Base-by-base conservation (phyloP, 2,113 vertebrate genomes). In the Sminthopsis crassicaudata region DNA sequence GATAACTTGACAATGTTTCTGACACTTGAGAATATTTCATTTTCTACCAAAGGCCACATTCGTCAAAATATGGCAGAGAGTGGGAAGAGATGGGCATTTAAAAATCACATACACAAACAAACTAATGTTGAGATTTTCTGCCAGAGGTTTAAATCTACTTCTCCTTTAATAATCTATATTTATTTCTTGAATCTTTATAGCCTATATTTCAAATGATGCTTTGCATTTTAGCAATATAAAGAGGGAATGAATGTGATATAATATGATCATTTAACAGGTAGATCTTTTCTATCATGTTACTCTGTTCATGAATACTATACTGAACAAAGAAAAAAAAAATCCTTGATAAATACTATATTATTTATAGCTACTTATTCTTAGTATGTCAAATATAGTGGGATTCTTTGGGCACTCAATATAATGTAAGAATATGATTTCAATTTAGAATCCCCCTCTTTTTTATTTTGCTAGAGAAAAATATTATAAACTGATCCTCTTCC, bases 21-120 rank as follows among this genome's bases (percentile, higher is more conserved):
- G 51, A 94, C 95, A 52, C 30, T 91, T 91, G 24, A 95, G 50
- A 94, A 76, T 53, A 0, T 92, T 96, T 95, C 1, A 94, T 90
- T 94, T 11, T n/a, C 67, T 88, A 89, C 6, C 48, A 57, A 24
- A 95, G 46, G 84, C 57, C 89, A 91, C 16, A 93, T 2, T 11
- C 93, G 76, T 90, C 30, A 94, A 94, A 92, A 51, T 84, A 76
- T 48, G 89, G 89, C 89, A 90, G 89, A 90, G 89, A 88, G 25
- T 55, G 84, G 89, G 19, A 91, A 95, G 48, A 93, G 95, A 90
- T 11, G n/a, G 36, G 22, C 92, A 94, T 46, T 93, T 19, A 67
- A 91, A 67, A 84, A 84, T 23, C 16, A 84, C 14, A 84, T 7
- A n/a, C 57, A 67, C 11, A 36, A n/a, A 76, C n/a, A 42, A 93